Evolutionary conservation across 2,888 invertebrate species (phyloP), one percentile per base, ranked within the genome.

Genomic region (Heliconius hortense): DNA sequence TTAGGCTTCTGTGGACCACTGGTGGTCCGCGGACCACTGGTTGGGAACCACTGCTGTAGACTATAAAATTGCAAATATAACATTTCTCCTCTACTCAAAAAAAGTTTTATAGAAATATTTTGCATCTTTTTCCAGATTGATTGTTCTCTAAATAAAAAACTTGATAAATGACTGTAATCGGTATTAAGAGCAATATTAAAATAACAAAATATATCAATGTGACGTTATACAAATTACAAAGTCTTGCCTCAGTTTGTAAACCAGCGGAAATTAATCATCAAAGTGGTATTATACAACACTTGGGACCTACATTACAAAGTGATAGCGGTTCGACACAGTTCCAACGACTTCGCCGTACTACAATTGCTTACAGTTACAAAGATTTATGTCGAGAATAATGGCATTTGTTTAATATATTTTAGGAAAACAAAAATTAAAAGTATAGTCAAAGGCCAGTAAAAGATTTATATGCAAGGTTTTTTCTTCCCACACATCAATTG

Each of bases 191-290:
- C n/a, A 13, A 69, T 8, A 35, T 15, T 69, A 69, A 53, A 68
- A n/a, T 56, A 21, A 7, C 28, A 69, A 69, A 69, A 7, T 69
- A 69, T 53, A 69, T 69, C 69, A 56, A 24, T 69, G 15, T 69
- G 56, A 69, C 31, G n/a, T 69, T 35, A 68, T n/a, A 31, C 69
- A 24, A 35, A 64, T 53, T 13, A 31, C 69, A 24, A n/a, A 64
- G 24, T 31, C 53, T 15, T 69, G 35, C 56, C 56, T 66, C 66
- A 39, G 66, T 15, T 69, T 15, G n/a, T 69, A 5, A 69, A 31
- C n/a, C 31, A 31, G 31, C n/a, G 69, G 69, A 56, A 69, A 69
- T 56, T 69, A 56, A 56, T 69, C 53, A 69, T 35, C n/a, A 69
- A 69, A 69, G n/a, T 35, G 15, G 69, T 69, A 56, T 69, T 56